Percentiles rank a stretch among this genome's conserved stretches.
Conservation (phyloP, 2,797 vertebrate genomes). For the Dipus sagitta region DNA sequence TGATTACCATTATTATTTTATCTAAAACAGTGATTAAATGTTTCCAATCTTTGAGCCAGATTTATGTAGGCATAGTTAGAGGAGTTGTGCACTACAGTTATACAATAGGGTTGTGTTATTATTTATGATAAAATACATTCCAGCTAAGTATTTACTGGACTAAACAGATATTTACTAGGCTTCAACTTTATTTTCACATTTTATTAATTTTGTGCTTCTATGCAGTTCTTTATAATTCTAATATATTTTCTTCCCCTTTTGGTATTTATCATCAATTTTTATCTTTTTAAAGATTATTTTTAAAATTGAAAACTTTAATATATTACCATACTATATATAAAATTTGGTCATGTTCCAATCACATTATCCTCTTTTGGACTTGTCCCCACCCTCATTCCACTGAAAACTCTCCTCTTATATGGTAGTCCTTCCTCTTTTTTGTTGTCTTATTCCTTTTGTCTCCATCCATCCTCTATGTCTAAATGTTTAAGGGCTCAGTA, state of each 20-base stretch:
- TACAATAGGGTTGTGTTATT: neutral
- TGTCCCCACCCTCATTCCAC: no score
- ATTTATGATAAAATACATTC: neutral
- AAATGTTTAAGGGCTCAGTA: no score
- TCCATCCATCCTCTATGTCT: no score
- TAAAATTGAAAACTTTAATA: no score
- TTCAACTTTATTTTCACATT: constrained; percentile 10
- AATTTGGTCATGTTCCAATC: no score
- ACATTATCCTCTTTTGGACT: no score
- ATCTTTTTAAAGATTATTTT: neutral
- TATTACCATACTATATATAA: no score
- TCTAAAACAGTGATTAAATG: neutral
- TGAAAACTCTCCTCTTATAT: no score
- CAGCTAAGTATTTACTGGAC: neutral
- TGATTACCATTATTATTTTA: neutral
- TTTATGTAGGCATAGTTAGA: neutral
- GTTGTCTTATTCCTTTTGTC: no score
- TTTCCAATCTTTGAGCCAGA: neutral
- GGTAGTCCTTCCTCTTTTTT: no score
- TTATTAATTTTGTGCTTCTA: neutral
- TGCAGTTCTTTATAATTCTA: constrained; percentile 4
- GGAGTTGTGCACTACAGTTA: neutral
- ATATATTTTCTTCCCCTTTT: neutral
- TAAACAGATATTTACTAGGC: neutral
- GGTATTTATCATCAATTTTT: neutral